These are phyloP conservation scores for Pseudococcus longispinus DNA, from an alignment of 2,888 invertebrate species.

Conservation along the genomic window DNA sequence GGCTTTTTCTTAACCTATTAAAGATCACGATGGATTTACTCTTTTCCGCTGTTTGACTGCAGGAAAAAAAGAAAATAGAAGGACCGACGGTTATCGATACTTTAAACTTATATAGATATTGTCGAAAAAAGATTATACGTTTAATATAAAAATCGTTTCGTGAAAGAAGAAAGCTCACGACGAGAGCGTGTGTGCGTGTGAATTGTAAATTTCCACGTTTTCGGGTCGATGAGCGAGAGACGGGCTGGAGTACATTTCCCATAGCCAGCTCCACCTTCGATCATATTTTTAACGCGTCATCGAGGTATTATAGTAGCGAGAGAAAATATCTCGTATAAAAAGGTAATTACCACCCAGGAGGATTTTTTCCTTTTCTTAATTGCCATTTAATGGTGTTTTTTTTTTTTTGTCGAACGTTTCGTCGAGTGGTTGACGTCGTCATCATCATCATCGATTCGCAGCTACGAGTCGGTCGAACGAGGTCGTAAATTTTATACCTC, in stretches of 20 bases:
- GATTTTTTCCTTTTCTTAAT: conserved; percentile 22
- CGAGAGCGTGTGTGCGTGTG: neutral
- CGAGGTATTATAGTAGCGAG: neutral
- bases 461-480: neutral
- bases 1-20: conserved; percentile 24
- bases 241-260: neutral
- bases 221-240: neutral
- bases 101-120: too few relatives aligned
- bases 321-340: neutral
- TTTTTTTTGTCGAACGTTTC: neutral
- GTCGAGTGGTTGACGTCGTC: neutral
- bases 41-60: neutral
- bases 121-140: too few relatives aligned
- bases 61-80: neutral
- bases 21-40: conserved; percentile 15
- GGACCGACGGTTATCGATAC: too few relatives aligned
- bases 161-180: neutral
- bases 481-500: conserved; percentile 18
- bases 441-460: neutral
- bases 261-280: neutral
- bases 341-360: conserved; percentile 1
- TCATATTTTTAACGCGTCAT: neutral
- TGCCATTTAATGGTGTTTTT: conserved; percentile 5
- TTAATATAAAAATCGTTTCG: neutral
- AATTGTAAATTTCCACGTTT: neutral